A percentile compares a stretch with the other conserved stretches of the same genome.
These are phyloP conservation scores for Lepidocyrtoides sp. DNA, from an alignment of 2,888 invertebrate species.

Conservation along the genomic window DNA sequence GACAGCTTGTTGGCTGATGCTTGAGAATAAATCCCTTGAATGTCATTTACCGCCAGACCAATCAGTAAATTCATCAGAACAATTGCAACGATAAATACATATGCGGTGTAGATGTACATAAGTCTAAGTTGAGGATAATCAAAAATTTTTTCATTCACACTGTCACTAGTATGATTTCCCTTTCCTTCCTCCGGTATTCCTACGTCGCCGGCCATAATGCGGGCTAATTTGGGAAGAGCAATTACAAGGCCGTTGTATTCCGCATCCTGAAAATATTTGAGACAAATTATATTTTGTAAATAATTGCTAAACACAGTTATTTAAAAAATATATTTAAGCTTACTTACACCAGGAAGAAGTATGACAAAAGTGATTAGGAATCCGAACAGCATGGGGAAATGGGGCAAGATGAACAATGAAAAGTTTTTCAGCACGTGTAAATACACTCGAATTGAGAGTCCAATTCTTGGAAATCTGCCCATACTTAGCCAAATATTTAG, in stretches of 20 bases:
- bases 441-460: conserved; percentile 94
- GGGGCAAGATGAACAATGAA: conserved; percentile 93
- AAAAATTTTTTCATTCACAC: background rate
- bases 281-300: background rate
- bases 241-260: background rate
- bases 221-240: background rate
- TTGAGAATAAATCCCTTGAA: conserved; percentile 10
- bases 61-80: too few relatives aligned
- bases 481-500: conserved; percentile 95
- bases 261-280: background rate
- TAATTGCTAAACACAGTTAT: background rate
- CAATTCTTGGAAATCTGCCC: conserved; percentile 94
- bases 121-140: background rate
- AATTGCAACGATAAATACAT: conserved; percentile 11
- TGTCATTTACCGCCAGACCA: too few relatives aligned
- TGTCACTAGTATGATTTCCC: background rate
- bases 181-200: background rate
- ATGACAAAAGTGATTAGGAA: conserved; percentile 90
- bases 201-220: conserved; percentile 55
- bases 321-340: too few relatives aligned
- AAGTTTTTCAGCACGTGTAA: conserved; percentile 90
- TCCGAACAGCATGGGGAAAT: conserved; percentile 93
- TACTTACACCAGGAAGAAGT: background rate
- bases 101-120: conserved; percentile 21
- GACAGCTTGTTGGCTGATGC: conserved; percentile 12